These are phyloP conservation scores for Tachysurus fulvidraco DNA, from an alignment of 2,113 vertebrate genomes.

Conservation along the genomic window DNA sequence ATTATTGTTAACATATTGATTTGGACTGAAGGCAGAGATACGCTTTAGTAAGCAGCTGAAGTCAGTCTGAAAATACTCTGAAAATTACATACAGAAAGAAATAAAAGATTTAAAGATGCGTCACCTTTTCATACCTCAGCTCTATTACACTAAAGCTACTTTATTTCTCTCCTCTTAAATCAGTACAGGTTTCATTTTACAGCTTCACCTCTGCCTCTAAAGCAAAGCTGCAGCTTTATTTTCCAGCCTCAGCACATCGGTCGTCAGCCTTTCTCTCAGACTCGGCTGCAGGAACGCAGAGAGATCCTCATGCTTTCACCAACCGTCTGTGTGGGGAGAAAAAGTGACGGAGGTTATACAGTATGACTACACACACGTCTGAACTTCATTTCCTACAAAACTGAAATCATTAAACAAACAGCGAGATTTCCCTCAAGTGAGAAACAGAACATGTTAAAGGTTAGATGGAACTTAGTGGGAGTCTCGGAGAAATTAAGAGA, in stretches of 20 bases:
- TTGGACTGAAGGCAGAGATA: not conserved
- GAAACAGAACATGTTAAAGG: not conserved
- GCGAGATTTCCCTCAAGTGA: not conserved
- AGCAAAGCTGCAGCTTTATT: not conserved
- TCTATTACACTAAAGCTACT: not conserved
- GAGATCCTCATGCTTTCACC: not conserved
- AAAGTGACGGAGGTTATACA: not conserved
- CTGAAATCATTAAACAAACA: not conserved
- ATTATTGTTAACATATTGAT: not conserved
- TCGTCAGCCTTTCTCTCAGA: not conserved
- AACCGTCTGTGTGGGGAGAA: too few species aligned
- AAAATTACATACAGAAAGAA: constrained; percentile 30
- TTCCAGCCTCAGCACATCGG: constrained; percentile 5
- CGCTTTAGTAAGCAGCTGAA: not conserved
- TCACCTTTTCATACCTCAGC: constrained; percentile 16
- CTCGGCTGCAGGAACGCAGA: not conserved
- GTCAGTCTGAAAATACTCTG: not conserved
- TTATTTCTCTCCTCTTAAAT: not conserved
- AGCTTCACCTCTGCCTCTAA: not conserved
- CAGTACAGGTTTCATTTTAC: not conserved
- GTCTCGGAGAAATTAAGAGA: not conserved
- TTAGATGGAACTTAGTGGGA: not conserved
- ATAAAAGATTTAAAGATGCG: constrained; percentile 68
- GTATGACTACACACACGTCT: not conserved
- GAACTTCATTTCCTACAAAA: too few species aligned